phyloP scores from a whole-genome alignment of 2,113 vertebrate genomes.

The Ondatra zibethicus region DNA sequence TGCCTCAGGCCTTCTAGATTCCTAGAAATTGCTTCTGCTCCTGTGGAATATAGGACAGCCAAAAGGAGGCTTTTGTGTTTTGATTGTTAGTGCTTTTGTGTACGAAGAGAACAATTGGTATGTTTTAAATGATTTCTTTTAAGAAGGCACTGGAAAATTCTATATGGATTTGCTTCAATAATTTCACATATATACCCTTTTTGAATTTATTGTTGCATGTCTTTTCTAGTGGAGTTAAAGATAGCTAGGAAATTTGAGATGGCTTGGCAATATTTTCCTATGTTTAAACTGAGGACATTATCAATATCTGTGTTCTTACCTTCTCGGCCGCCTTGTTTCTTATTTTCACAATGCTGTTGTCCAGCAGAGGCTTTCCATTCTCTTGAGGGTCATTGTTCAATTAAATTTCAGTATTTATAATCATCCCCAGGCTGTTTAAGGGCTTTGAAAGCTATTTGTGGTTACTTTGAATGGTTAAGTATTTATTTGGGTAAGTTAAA shows the following conservation, averaged over 20 bases:
- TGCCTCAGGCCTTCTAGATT: constrained; percentile 38
- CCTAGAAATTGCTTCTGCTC: constrained; percentile 43
- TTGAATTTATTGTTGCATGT: background rate
- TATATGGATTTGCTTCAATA: background rate
- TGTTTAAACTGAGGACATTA: constrained; percentile 39
- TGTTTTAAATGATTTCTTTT: constrained; percentile 20
- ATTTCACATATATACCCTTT: background rate
- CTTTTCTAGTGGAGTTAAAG: constrained; percentile 47
- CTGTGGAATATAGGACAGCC: background rate
- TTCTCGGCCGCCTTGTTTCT: background rate
- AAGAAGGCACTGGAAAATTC: background rate
- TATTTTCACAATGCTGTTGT: background rate
- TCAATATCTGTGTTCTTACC: background rate
- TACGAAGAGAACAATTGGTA: background rate
- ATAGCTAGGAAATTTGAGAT: background rate
- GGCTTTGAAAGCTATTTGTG: constrained; percentile 48
- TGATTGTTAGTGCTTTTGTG: constrained; percentile 27
- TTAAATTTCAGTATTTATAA: constrained; percentile 46
- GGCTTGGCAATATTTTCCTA: background rate
- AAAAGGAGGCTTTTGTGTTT: background rate
- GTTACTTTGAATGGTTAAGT: constrained; percentile 61
- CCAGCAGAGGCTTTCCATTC: constrained; percentile 2
- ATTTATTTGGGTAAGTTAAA: constrained; percentile 60
- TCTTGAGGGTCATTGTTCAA: constrained; percentile 41
- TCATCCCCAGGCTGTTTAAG: constrained; percentile 34